Evolutionary conservation across 2,113 vertebrate species (phyloP), one percentile per base, ranked within the genome.

Genomic region (Perca fluviatilis): DNA sequence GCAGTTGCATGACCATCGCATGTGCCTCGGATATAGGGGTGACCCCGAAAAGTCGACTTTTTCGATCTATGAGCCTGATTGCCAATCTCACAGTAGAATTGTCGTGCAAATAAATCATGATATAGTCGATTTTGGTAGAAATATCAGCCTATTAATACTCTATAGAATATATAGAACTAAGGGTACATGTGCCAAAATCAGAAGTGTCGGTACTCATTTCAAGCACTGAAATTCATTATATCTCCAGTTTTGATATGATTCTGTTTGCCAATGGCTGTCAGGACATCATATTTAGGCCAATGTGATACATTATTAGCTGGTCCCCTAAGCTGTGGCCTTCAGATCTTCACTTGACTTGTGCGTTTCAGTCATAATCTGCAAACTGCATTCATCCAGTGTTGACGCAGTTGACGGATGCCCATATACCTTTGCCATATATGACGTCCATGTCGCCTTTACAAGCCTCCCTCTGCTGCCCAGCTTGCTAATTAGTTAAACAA

Each of bases 401-500:
- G 77, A 82, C 19, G 80, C 72, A 61, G 27, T 36, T 89, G 88
- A 87, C 82, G 30, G 89, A 86, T 88, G 77, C 49, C 83, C 80
- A 25, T 50, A 83, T 46, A 88, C 87, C 80, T 88, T 87, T 74
- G 51, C 80, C 78, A 88, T 85, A 86, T 88, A 79, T 92, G 89
- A 92, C 81, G 76, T 81, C 86, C 96, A 88, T 93, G 95, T 96
- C 64, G 94, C 91, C 95, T 95, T 65, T 88, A 95, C 95, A 94
- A 95, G 93, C 95, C 96, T 95, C 95, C 80, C 95, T 77, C 94
- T 96, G 96, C 95, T 96, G 95, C 98, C 96, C 97, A 96, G 96
- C 95, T 96, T 95, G 95, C 96, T 98, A 99, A 99, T 99, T 96
- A 95, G 97, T 98, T 98, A 96, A 97, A 96, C 97, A 99, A 99